Evolutionary conservation across 2,797 vertebrate species (phyloP).

Genomic region (Hirundo rustica): DNA sequence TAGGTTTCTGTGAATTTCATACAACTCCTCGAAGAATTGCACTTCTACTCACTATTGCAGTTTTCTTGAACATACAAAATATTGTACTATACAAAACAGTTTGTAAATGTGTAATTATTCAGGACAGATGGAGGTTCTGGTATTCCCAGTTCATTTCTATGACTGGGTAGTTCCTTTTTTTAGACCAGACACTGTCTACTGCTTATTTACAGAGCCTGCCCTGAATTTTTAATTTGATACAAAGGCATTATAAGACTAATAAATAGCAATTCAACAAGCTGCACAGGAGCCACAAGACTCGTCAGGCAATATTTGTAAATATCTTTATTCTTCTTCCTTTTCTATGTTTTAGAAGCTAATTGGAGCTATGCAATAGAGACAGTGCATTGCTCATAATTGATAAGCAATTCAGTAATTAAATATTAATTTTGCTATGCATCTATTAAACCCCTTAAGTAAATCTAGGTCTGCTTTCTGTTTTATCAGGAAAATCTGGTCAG

Average conservation of each 20-base stretch:
- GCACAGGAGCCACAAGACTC: neutral
- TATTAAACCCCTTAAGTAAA: neutral
- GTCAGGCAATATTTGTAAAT: neutral
- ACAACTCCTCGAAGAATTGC: neutral
- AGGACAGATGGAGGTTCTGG: neutral
- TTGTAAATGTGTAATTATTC: neutral
- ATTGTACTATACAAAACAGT: neutral
- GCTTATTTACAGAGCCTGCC: neutral
- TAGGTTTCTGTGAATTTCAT: neutral
- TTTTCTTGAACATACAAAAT: neutral
- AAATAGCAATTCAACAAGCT: neutral
- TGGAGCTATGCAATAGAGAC: neutral
- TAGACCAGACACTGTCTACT: neutral
- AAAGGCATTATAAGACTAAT: neutral
- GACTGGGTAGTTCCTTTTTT: conserved; percentile 10
- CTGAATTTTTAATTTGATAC: conserved; percentile 11
- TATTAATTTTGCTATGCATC: neutral
- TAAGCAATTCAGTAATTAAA: conserved; percentile 21
- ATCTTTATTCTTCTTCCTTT: neutral
- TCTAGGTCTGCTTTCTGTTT: neutral
- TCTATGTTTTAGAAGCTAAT: neutral
- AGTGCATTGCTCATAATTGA: neutral
- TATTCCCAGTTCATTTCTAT: conserved; percentile 17
- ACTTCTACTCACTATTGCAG: neutral
- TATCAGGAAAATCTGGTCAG: neutral